Percentiles rank a stretch among this genome's conserved stretches.
phyloP scores from a whole-genome alignment of 2,888 invertebrate genomes.

The Oscheius sp. region DNA sequence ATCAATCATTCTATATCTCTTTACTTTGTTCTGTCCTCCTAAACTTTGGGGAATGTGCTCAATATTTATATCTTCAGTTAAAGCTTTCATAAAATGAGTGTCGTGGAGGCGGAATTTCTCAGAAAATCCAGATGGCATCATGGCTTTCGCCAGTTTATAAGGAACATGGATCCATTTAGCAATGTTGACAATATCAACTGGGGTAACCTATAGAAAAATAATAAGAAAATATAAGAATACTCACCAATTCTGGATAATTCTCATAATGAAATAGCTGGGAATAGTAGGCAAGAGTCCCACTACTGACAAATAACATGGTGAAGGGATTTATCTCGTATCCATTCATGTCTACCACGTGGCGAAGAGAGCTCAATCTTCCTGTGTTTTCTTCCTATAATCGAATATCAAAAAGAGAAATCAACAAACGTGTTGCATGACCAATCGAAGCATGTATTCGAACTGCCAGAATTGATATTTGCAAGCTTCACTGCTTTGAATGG shows the following conservation, averaged over 20 bases:
- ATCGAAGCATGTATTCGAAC: constrained; percentile 68
- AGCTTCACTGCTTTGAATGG: constrained; percentile 61
- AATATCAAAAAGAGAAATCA: not conserved
- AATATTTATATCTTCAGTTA: constrained; percentile 58
- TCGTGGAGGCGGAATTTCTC: constrained; percentile 67
- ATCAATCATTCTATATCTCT: not conserved
- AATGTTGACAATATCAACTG: constrained; percentile 68
- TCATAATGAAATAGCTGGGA: constrained; percentile 70
- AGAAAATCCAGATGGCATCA: constrained; percentile 69
- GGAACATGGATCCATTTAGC: constrained; percentile 69
- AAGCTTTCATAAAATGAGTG: constrained; percentile 58
- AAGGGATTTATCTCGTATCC: constrained; percentile 69
- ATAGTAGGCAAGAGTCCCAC: constrained; percentile 68
- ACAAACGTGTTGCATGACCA: constrained; percentile 63
- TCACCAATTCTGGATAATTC: constrained; percentile 69
- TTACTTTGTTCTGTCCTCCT: constrained; percentile 65
- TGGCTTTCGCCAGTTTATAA: constrained; percentile 61
- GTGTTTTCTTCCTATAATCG: constrained; percentile 60
- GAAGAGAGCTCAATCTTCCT: constrained; percentile 62
- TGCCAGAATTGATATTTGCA: constrained; percentile 69
- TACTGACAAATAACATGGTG: constrained; percentile 68
- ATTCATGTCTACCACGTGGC: constrained; percentile 67
- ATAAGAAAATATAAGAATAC: not conserved
- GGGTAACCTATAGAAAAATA: constrained; percentile 48
- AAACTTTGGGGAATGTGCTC: constrained; percentile 63